Evolutionary conservation across 2,797 vertebrate genomes (phyloP).

Genomic region (Scolopax rusticola): DNA sequence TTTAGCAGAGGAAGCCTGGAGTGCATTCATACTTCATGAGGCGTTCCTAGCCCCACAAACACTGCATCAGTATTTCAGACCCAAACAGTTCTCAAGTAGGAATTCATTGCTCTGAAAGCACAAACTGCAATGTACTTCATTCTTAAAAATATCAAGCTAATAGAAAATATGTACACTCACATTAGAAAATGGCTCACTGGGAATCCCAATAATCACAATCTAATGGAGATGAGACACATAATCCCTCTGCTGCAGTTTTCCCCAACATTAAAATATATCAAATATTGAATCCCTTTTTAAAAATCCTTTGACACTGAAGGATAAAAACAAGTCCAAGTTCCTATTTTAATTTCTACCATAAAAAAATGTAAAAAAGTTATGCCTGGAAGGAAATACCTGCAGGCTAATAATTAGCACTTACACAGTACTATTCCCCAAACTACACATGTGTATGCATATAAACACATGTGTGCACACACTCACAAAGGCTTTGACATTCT

Average conservation of each 20-base stretch:
- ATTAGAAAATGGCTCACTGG: not conserved
- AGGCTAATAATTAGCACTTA: not conserved
- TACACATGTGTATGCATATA: not conserved
- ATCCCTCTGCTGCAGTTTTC: not conserved
- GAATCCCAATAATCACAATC: not conserved
- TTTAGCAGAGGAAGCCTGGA: not conserved
- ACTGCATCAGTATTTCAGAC: not conserved
- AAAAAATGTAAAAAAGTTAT: not conserved
- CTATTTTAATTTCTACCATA: not conserved
- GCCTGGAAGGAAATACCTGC: not conserved
- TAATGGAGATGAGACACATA: not conserved
- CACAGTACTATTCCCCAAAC: not conserved
- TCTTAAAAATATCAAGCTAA: not conserved
- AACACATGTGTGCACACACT: accelerated
- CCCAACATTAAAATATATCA: not conserved
- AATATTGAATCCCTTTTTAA: not conserved
- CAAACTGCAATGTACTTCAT: not conserved
- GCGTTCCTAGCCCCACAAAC: not conserved
- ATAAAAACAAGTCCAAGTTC: not conserved
- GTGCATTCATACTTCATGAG: not conserved
- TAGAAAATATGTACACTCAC: not conserved
- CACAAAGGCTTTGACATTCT: not conserved
- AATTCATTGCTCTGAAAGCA: not conserved
- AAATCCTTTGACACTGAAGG: not conserved
- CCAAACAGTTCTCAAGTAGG: not conserved